Evolutionary conservation across 2,797 vertebrate genomes (phyloP).

Genomic region (Phrynocephalus vlangalii): DNA sequence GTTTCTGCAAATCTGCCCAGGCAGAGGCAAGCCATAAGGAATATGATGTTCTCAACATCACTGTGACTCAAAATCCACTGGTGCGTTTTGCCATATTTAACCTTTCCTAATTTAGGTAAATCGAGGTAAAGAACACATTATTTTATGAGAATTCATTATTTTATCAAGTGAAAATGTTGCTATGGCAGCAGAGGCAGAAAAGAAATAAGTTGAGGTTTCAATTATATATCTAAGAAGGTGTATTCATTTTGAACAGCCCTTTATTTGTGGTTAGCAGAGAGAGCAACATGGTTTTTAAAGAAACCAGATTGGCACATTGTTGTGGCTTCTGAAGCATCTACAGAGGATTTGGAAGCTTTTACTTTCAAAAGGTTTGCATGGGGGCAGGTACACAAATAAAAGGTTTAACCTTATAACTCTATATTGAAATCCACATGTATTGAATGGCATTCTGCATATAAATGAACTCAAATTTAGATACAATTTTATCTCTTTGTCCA

Average conservation of each 20-base stretch:
- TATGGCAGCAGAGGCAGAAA: conserved; percentile 25
- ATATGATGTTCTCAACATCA: neutral
- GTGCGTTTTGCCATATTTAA: conserved; percentile 9
- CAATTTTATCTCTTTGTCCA: conserved; percentile 42
- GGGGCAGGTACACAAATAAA: no score
- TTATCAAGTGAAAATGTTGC: conserved; percentile 18
- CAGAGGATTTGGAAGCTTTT: conserved; percentile 40
- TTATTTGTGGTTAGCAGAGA: conserved; percentile 33
- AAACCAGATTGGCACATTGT: conserved; percentile 19
- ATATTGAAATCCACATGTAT: conserved; percentile 36
- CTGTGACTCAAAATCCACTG: conserved; percentile 3
- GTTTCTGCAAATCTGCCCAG: neutral
- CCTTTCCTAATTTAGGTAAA: conserved; percentile 43
- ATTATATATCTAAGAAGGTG: conserved; percentile 29
- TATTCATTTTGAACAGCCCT: conserved; percentile 22
- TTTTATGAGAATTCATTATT: conserved; percentile 27
- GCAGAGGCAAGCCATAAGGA: neutral
- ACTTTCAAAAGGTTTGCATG: conserved; percentile 10
- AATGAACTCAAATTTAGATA: conserved; percentile 35
- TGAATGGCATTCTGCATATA: conserved; percentile 26
- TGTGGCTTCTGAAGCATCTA: conserved; percentile 26
- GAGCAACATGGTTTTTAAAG: fast-evolving
- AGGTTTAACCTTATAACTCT: conserved; percentile 27
- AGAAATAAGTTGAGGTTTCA: conserved; percentile 20
- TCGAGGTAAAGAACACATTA: neutral